Percentiles rank a stretch among this genome's conserved stretches.
Evolutionary conservation across 1,140 invertebrate species (phyloP).

Genomic region (Zaprionus capensis): DNA sequence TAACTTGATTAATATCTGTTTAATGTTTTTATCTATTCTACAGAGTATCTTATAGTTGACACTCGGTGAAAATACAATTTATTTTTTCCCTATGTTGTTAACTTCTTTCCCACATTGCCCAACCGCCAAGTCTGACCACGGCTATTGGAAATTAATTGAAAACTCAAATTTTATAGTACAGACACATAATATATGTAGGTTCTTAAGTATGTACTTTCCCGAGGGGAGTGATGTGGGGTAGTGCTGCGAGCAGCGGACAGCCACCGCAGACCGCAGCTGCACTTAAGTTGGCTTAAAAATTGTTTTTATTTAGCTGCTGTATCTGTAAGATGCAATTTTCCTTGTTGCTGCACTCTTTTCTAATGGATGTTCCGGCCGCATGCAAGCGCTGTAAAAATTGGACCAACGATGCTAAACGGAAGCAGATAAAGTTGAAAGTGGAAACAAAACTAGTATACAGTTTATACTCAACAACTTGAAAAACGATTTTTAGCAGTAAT

Average conservation of each 20-base stretch:
- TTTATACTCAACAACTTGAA: constrained; percentile 5
- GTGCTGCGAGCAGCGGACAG: background rate
- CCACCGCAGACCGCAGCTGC: constrained; percentile 49
- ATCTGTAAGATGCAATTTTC: constrained; percentile 62
- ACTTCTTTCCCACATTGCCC: background rate
- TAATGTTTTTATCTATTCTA: background rate
- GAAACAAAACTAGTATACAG: constrained; percentile 16
- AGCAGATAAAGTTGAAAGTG: constrained; percentile 20
- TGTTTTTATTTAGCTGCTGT: constrained; percentile 58
- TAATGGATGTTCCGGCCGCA: constrained; percentile 73
- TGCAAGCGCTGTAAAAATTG: constrained; percentile 66
- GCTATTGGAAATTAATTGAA: constrained; percentile 79
- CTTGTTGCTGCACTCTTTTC: constrained; percentile 30
- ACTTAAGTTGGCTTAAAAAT: constrained; percentile 75
- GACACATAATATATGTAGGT: constrained; percentile 9
- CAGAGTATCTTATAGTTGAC: background rate
- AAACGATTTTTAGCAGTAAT: background rate
- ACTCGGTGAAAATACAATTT: background rate
- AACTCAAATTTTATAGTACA: constrained; percentile 70
- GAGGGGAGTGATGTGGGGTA: background rate
- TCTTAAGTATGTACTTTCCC: background rate
- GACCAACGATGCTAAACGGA: constrained; percentile 49
- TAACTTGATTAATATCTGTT: background rate
- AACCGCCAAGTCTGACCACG: constrained; percentile 1
- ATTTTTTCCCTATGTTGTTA: background rate